Evolutionary conservation across 2,888 invertebrate species (phyloP).

Genomic region (Heliconius ismenius): DNA sequence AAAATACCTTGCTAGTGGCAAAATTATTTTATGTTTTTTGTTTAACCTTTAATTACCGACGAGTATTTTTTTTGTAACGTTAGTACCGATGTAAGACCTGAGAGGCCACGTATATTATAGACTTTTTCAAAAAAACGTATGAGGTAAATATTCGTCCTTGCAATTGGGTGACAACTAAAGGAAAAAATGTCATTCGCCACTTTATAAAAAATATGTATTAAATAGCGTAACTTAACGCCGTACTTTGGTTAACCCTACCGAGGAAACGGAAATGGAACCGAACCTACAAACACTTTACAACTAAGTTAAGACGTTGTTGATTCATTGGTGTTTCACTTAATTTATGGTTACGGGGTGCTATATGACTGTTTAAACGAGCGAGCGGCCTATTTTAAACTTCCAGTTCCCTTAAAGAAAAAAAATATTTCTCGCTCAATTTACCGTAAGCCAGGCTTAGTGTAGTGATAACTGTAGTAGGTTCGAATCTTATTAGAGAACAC

Average conservation of each 20-base stretch:
- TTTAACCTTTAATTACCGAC: background rate
- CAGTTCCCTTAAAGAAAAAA: background rate
- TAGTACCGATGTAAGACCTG: background rate
- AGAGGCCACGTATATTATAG: background rate
- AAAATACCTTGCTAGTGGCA: background rate
- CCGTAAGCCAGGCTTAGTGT: background rate
- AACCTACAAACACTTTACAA: background rate
- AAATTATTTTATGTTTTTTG: background rate
- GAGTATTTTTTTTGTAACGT: background rate
- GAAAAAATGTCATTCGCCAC: too few species aligned
- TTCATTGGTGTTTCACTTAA: background rate
- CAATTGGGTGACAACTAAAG: background rate
- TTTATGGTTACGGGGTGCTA: conserved; percentile 11
- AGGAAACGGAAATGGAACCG: background rate
- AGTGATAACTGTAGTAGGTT: background rate
- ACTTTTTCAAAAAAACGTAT: too few species aligned
- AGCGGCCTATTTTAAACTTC: background rate
- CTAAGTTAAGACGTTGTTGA: background rate
- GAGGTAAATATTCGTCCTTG: too few species aligned
- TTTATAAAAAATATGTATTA: background rate
- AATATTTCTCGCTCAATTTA: background rate
- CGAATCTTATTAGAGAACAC: too few species aligned
- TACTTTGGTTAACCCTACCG: background rate
- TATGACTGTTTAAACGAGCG: conserved; percentile 6
- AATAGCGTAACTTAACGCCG: background rate